Conservation (phyloP, 2,888 invertebrate species). For the Hirtodrosophila trivittata region DNA sequence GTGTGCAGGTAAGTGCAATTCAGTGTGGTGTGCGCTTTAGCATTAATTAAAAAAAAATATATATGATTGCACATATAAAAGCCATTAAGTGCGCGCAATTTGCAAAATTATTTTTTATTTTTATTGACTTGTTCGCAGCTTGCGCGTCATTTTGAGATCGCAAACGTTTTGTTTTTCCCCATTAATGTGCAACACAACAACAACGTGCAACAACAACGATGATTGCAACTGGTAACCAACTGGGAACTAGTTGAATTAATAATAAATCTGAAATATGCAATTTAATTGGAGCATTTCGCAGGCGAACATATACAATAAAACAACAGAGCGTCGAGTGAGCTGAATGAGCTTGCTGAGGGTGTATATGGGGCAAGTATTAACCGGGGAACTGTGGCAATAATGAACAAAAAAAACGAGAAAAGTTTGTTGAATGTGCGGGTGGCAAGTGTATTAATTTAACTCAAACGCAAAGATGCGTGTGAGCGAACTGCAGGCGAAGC, state of each 20-base stretch:
- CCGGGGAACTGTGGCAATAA: conserved; percentile 1
- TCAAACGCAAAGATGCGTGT: conserved; percentile 42
- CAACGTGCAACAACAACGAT: conserved; percentile 19
- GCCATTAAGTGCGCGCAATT: conserved; percentile 68
- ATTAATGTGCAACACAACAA: conserved; percentile 8
- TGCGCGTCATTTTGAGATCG: conserved; percentile 42
- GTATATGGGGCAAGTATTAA: background rate
- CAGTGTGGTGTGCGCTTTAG: conserved; percentile 35
- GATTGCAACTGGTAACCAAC: conserved; percentile 29
- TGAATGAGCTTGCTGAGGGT: background rate
- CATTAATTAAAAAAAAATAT: conserved; percentile 62
- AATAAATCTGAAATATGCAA: conserved; percentile 71
- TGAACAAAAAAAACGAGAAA: conserved; percentile 18
- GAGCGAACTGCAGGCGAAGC: conserved; percentile 7
- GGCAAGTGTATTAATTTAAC: conserved; percentile 48
- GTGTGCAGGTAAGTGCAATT: background rate
- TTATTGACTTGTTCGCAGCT: conserved; percentile 63
- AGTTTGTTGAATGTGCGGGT: conserved; percentile 20
- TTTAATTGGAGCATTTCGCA: conserved; percentile 55
- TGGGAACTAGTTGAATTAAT: conserved; percentile 49
- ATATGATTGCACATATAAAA: conserved; percentile 45
- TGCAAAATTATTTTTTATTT: conserved; percentile 71
- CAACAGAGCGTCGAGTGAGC: background rate
- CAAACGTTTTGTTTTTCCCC: conserved; percentile 42
- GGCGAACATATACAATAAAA: conserved; percentile 24